Evolutionary conservation across 2,888 invertebrate genomes (phyloP), one percentile per base, ranked within the genome.

Genomic region (Lasioglossum leucozonium): DNA sequence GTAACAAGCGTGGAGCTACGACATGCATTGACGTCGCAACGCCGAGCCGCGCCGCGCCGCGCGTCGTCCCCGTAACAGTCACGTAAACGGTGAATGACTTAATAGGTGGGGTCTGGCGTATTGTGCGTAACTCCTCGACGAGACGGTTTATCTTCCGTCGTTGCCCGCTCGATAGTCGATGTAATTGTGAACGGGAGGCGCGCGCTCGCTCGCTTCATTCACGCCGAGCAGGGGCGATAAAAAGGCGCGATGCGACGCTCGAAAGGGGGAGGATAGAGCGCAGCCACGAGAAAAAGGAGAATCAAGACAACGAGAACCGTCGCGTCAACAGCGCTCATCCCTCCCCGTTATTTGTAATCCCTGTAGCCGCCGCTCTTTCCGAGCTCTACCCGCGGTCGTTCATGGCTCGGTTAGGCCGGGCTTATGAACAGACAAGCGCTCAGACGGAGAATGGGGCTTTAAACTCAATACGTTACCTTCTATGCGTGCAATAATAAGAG

Each of bases 321-420:
- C 67, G 67, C 34, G 67, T 67, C 37, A 37, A 37, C 37, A 81
- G 85, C 89, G 87, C 88, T 91, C 90, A 88, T 88, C 88, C 87
- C 81, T n/a, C n/a, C 85, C 87, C 8, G 86, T 91, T 91, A 91
- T 91, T 89, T 88, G 90, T 88, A 89, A 91, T 88, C 90, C 89
- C 26, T 62, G 30, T 62, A 62, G 16, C 58, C 26, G 58, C 16
- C 30, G 58, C 58, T 62, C 58, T 62, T 62, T 30, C 26, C 58
- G 26, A 16, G 26, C 58, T n/a, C n/a, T 30, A 13, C 26, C 26
- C 58, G 58, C 58, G 58, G 26, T 30, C 58, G 58, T 62, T 62
- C 26, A 30, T 62, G 58, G 58, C 30, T 30, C 16, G 58, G 58
- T 62, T 62, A 62, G 58, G 26, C 58, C 26, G 16, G 26, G 58